Conservation (phyloP, 2,797 vertebrate genomes). For the Cynodonichthys magdalenae region DNA sequence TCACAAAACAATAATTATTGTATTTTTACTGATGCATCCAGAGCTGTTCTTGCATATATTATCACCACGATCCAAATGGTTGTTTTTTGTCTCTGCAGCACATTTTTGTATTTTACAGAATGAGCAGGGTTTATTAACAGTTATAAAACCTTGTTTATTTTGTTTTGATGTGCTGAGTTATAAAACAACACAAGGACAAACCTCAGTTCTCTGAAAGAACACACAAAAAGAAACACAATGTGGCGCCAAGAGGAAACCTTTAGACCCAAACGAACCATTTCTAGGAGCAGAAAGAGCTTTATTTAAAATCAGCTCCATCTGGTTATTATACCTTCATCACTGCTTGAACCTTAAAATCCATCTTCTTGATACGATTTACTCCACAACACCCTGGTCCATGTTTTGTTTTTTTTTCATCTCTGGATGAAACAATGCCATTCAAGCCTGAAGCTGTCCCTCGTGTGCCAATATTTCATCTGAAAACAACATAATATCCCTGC, state of each 20-base stretch:
- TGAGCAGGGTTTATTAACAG: no score
- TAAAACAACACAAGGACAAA: slow-evolving; percentile 13
- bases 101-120: no score
- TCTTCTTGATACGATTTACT: slow-evolving; percentile 46
- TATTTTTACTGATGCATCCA: no score
- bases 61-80: no score
- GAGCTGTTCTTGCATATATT: no score
- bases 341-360: slow-evolving; percentile 28
- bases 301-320: slow-evolving; percentile 43
- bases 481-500: slow-evolving; percentile 34
- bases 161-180: background rate
- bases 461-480: slow-evolving; percentile 45
- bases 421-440: slow-evolving; percentile 48
- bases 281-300: slow-evolving; percentile 11
- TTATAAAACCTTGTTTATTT: background rate
- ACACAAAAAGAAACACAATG: slow-evolving; percentile 9
- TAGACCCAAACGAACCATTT: slow-evolving; percentile 13
- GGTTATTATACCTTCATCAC: slow-evolving; percentile 62
- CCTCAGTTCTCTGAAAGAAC: slow-evolving; percentile 7
- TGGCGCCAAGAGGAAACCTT: slow-evolving; percentile 11
- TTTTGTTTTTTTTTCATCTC: slow-evolving; percentile 12
- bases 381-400: slow-evolving; percentile 15
- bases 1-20: no score
- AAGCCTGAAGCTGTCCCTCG: slow-evolving; percentile 21
- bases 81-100: no score